Evolutionary conservation across 1,140 invertebrate genomes (phyloP).

Genomic region (roundworm (Caenorhabditis elegans)): DNA sequence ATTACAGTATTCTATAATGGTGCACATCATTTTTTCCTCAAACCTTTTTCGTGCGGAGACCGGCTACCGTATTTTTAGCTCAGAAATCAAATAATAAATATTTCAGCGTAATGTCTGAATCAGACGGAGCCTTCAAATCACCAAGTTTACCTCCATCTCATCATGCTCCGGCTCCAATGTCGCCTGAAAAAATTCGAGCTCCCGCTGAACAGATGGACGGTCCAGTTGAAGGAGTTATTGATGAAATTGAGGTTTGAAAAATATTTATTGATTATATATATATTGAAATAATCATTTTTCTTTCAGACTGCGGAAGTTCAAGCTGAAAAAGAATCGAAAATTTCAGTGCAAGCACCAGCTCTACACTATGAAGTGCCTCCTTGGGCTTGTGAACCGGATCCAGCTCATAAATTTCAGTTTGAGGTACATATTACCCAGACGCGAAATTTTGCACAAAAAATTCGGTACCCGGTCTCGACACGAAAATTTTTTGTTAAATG

Average conservation of each 20-base stretch:
- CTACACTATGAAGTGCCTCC: background rate
- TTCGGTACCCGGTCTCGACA: too few species aligned
- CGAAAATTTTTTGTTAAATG: too few species aligned
- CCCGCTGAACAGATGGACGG: background rate
- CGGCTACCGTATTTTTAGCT: too few species aligned
- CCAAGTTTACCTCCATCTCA: background rate
- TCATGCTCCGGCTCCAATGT: background rate
- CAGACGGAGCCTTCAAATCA: background rate
- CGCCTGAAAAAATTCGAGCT: background rate
- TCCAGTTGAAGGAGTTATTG: background rate
- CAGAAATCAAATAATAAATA: too few species aligned
- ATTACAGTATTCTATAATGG: too few species aligned
- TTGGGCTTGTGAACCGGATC: slow-evolving; percentile 18
- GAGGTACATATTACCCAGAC: too few species aligned
- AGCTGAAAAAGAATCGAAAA: slow-evolving; percentile 10
- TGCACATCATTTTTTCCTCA: too few species aligned
- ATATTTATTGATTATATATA: too few species aligned
- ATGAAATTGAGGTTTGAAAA: background rate
- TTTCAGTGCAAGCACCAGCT: slow-evolving; percentile 3
- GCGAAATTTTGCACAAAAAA: too few species aligned
- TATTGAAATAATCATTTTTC: background rate
- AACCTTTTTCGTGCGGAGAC: too few species aligned
- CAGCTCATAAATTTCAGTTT: background rate
- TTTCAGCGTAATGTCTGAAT: background rate
- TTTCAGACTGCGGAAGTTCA: slow-evolving; percentile 4